phyloP scores from a whole-genome alignment of 2,797 vertebrate species.

The Xiphorhynchus erythropygius region DNA sequence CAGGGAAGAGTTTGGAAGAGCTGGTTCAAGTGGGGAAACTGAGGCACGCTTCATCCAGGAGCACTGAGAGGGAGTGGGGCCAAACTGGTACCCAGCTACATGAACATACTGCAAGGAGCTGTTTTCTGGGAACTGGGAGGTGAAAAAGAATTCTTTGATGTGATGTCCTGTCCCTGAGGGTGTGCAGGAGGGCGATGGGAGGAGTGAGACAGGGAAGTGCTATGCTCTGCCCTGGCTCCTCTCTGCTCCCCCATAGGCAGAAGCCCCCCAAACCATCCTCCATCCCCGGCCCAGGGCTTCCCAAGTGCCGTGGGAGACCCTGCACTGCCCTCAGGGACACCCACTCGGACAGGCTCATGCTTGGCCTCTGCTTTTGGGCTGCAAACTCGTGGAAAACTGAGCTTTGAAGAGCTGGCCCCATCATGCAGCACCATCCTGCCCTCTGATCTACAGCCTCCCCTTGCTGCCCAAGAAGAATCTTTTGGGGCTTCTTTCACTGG shows the following conservation, averaged over 20 bases:
- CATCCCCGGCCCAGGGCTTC: not conserved
- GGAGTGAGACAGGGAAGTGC: not conserved
- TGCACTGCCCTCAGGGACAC: fast-evolving
- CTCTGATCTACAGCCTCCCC: not conserved
- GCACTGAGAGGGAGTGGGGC: not conserved
- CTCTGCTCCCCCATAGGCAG: fast-evolving
- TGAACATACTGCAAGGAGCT: not conserved
- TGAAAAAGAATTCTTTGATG: not conserved
- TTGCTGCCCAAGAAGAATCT: not conserved
- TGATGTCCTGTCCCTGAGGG: not conserved
- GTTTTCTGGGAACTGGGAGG: not conserved
- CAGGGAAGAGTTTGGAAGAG: not conserved
- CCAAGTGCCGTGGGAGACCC: not conserved
- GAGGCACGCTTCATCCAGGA: fast-evolving
- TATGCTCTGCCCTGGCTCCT: not conserved
- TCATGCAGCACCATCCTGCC: fast-evolving
- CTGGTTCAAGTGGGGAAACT: not conserved
- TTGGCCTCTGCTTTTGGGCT: not conserved
- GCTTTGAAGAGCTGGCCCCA: not conserved
- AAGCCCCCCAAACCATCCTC: not conserved
- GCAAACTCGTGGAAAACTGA: not conserved
- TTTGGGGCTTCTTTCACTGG: not conserved
- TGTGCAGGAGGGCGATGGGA: no score
- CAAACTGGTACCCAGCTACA: not conserved
- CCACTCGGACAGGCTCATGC: not conserved